Conservation (phyloP, 2,113 vertebrate genomes). For the Heterotilapia buettikoferi region DNA sequence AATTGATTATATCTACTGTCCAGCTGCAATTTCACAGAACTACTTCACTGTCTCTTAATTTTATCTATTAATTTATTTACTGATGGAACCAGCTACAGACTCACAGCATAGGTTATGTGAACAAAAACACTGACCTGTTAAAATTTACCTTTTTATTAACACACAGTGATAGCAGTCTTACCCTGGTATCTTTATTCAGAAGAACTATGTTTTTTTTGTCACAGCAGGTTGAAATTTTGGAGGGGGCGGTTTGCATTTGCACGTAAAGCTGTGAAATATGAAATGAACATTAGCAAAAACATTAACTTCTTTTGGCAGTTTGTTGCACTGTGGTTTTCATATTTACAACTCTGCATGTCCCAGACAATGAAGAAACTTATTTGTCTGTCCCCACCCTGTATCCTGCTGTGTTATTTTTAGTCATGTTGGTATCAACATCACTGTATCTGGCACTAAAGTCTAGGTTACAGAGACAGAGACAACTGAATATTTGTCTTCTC, state of each 20-base stretch:
- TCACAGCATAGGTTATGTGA: neutral
- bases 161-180: neutral
- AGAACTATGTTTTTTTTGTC: neutral
- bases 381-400: neutral
- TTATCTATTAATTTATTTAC: neutral
- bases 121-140: neutral
- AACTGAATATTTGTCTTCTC: neutral
- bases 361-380: neutral
- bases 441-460: neutral
- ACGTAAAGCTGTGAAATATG: neutral
- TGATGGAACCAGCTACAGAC: neutral
- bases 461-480: neutral
- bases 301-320: neutral
- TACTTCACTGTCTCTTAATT: neutral
- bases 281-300: neutral
- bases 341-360: neutral
- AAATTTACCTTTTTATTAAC: neutral
- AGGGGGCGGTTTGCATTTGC: accelerated
- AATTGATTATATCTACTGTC: neutral
- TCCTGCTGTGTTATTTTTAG: neutral
- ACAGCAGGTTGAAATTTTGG: neutral
- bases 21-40: neutral
- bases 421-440: neutral
- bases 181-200: neutral
- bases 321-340: neutral